A percentile compares a stretch with the other conserved stretches of the same genome.
Conservation (phyloP, 2,888 invertebrate genomes). For the Caenorhabditis afra region DNA sequence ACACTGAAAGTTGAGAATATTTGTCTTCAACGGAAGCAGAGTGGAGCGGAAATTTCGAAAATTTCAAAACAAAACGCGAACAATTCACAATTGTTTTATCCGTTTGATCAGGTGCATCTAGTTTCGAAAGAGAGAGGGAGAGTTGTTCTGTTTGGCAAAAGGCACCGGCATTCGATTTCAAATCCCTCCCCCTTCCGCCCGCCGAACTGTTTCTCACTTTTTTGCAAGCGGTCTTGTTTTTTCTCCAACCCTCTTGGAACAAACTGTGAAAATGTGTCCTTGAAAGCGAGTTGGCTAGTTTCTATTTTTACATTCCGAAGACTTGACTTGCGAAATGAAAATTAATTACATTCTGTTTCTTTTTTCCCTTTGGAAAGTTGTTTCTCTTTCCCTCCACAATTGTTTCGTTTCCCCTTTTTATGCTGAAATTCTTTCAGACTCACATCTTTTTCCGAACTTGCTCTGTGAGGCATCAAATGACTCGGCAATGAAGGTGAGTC, state of each 20-base stretch:
- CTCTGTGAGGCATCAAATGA: slow-evolving; percentile 34
- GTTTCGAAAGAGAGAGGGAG: slow-evolving; percentile 46
- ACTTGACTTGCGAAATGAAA: background rate
- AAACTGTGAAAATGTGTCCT: no score
- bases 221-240: background rate
- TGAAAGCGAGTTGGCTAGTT: slow-evolving; percentile 14
- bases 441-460: background rate
- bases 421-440: background rate
- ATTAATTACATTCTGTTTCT: slow-evolving; percentile 26
- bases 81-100: slow-evolving; percentile 53
- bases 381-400: background rate
- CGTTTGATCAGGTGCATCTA: slow-evolving; percentile 57
- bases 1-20: slow-evolving; percentile 47
- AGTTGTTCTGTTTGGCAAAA: slow-evolving; percentile 22
- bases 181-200: background rate
- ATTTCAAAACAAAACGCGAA: slow-evolving; percentile 23
- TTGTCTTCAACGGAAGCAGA: slow-evolving; percentile 10
- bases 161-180: background rate
- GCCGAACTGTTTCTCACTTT: background rate
- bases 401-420: slow-evolving; percentile 10
- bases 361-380: background rate
- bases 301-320: slow-evolving; percentile 36
- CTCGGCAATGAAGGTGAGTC: slow-evolving; percentile 39
- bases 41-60: slow-evolving; percentile 2
- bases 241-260: no score